Base-by-base conservation (phyloP, 2,888 invertebrate species). In the Hypsopygia costalis region DNA sequence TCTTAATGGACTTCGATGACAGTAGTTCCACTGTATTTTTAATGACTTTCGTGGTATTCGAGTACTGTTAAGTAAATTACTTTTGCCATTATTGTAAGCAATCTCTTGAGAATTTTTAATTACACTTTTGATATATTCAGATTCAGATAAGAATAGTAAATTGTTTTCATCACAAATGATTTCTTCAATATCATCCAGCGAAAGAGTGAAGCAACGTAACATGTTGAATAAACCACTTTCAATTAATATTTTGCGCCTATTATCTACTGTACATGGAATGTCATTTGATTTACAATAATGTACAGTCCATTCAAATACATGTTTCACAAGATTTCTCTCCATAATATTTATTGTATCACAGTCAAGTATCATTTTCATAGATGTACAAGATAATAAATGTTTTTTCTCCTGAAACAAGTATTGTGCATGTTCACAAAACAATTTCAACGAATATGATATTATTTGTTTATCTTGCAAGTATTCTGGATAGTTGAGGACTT, bases 401-500 rank as follows among this genome's bases (percentile, higher is more conserved):
- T 73, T 90, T 51, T 85, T 80, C 47, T 82, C 86, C 62, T 77
- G 69, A 36, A 92, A 71, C 37, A 92, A 71, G 56, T 90, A 90
- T 51, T 76, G 78, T 8, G 91, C 83, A 73, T 90, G 91, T 61
- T 87, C 80, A 60, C 89, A 82, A 52, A 92, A 89, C 47, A 92
- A 78, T 53, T 89, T 83, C 8, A 91, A 61, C 50, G 92, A 90
- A 53, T 81, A 79, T 46, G 82, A 68, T 2, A 91, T 72, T 33
- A 90, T 69, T 47, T 85, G 75, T 51, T 90, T 81, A 46, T 91
- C 91, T 61, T 91, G 91, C 61, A 91, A 79, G 45, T 78, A 81
- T 51, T 91, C 91, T 9, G 92, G 91, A 59, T 91, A 92, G 62
- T 91, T 92, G 39, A 92, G 88, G 43, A 91, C 82, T 44, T 90